phyloP scores from a whole-genome alignment of 2,888 invertebrate genomes.

The Mesorhabditis belari region DNA sequence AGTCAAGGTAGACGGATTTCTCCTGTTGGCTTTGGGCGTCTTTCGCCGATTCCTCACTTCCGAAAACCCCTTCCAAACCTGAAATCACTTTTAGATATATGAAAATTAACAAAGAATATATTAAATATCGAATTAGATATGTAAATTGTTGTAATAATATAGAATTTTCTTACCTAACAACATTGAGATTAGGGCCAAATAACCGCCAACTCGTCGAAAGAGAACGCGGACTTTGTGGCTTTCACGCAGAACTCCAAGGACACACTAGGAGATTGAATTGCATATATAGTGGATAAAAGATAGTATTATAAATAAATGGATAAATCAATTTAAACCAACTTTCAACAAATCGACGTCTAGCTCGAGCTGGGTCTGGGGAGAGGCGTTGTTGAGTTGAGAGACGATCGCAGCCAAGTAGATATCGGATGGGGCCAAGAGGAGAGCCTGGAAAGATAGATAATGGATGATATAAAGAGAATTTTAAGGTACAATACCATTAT shows the following conservation, averaged over 20 bases:
- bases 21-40: too few species aligned
- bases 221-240: conserved; percentile 91
- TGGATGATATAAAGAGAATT: too few species aligned
- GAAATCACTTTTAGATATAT: too few species aligned
- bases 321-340: conserved; percentile 55
- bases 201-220: conserved; percentile 94
- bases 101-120: too few species aligned
- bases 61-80: background rate
- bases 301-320: background rate
- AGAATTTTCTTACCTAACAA: conserved; percentile 65
- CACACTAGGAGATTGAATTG: conserved; percentile 7
- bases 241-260: conserved; percentile 66
- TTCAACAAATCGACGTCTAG: conserved; percentile 84
- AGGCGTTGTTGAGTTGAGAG: conserved; percentile 60
- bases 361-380: conserved; percentile 69
- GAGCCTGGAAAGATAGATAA: conserved; percentile 23
- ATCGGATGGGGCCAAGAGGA: conserved; percentile 66
- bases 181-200: conserved; percentile 91
- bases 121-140: too few species aligned
- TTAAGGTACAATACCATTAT: too few species aligned
- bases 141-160: background rate
- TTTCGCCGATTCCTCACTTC: too few species aligned
- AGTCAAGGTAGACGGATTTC: conserved; percentile 29
- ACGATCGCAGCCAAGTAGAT: conserved; percentile 40
- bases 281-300: conserved; percentile 78